These are phyloP conservation scores for Ypsolopha sequella DNA, from an alignment of 2,888 invertebrate species.

Conservation along the genomic window DNA sequence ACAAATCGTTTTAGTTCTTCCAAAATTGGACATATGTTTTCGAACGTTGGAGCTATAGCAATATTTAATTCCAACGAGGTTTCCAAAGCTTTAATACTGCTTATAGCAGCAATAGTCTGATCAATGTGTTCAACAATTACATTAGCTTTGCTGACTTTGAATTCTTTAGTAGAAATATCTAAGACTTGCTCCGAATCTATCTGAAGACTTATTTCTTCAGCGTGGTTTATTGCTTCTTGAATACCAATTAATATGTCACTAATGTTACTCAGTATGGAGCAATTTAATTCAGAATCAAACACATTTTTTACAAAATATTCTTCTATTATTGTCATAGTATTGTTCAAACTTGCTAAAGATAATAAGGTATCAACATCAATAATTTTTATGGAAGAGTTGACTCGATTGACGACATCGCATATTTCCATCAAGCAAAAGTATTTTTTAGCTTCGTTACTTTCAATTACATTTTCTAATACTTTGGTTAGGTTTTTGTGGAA, in stretches of 20 bases:
- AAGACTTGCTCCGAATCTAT: constrained; percentile 38
- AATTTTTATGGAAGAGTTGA: constrained; percentile 39
- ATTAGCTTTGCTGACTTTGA: constrained; percentile 26
- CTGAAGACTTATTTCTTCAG: constrained; percentile 34
- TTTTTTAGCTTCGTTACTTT: constrained; percentile 52
- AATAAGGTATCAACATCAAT: constrained; percentile 32
- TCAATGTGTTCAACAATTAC: constrained; percentile 43
- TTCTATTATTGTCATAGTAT: constrained; percentile 43
- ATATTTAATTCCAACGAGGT: constrained; percentile 23
- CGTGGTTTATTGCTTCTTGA: constrained; percentile 40
- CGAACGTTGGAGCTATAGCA: constrained; percentile 25
- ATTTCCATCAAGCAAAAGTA: constrained; percentile 48
- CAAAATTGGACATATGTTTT: constrained; percentile 42
- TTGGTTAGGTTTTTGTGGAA: constrained; percentile 67
- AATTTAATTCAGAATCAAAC: constrained; percentile 44
- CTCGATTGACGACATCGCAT: constrained; percentile 45
- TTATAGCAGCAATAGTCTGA: constrained; percentile 41
- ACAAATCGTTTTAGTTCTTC: constrained; percentile 46
- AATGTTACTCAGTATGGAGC: constrained; percentile 34
- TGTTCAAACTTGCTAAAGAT: constrained; percentile 40
- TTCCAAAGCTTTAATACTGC: constrained; percentile 35
- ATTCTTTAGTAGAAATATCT: constrained; percentile 20
- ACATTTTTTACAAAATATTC: constrained; percentile 33
- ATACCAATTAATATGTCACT: constrained; percentile 33
- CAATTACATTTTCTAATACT: constrained; percentile 69